Evolutionary conservation across 2,113 vertebrate species (phyloP).

Genomic region (Orthochromis malagaraziensis): DNA sequence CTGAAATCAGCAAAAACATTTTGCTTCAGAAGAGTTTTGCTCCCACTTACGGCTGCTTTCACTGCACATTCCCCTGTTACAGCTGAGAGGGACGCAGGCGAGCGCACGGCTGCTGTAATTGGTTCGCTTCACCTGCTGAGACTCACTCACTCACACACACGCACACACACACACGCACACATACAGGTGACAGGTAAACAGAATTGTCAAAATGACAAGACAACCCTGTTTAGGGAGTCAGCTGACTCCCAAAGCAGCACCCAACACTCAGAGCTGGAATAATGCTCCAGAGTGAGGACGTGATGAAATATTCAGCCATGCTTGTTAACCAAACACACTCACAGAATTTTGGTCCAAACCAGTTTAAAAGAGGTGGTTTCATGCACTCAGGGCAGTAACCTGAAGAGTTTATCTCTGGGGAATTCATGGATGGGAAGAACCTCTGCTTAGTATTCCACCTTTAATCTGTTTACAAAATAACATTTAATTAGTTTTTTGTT

Average conservation of each 20-base stretch:
- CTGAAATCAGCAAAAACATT: conserved; percentile 42
- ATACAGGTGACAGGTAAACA: conserved; percentile 2
- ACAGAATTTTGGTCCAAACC: not conserved
- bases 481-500: not conserved
- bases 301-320: not conserved
- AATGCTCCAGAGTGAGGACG: not conserved
- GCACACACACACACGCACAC: not conserved
- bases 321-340: not conserved
- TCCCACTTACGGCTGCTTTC: conserved; percentile 22
- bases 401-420: not conserved
- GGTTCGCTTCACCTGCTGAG: not conserved
- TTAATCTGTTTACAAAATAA: not conserved
- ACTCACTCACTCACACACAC: rapidly evolving
- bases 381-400: not conserved
- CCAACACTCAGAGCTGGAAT: not conserved
- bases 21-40: conserved; percentile 13
- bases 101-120: not conserved
- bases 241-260: not conserved
- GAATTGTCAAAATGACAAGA: not conserved
- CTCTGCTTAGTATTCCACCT: not conserved
- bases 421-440: not conserved
- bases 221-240: not conserved
- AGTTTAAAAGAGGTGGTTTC: not conserved
- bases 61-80: not conserved
- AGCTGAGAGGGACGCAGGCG: not conserved